Conservation (phyloP, 2,797 vertebrate species). For the Remorina albescens region DNA sequence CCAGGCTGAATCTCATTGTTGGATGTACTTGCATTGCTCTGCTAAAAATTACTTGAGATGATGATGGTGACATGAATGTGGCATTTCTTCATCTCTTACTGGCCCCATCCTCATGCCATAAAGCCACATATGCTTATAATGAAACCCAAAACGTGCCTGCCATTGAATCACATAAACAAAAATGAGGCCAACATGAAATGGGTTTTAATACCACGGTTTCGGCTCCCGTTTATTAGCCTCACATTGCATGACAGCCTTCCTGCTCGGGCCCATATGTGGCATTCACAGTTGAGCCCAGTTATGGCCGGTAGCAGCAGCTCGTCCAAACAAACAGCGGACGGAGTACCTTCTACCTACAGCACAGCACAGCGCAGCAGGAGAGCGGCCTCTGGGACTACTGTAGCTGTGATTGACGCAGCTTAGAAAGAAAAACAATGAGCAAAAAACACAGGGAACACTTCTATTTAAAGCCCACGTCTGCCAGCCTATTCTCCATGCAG, state of each 20-base stretch:
- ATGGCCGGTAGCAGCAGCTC: constrained; percentile 29
- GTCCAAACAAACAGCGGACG: constrained; percentile 53
- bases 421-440: constrained; percentile 55
- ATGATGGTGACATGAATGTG: too few species aligned
- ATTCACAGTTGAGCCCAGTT: constrained; percentile 35
- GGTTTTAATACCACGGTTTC: not conserved
- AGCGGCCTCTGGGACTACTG: constrained; percentile 45
- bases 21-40: not conserved
- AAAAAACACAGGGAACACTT: constrained; percentile 52
- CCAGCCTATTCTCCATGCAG: constrained; percentile 32
- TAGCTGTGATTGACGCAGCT: constrained; percentile 56
- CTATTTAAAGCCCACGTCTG: constrained; percentile 61
- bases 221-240: constrained; percentile 28
- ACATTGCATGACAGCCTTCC: constrained; percentile 32
- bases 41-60: not conserved
- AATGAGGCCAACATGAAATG: constrained; percentile 3
- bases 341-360: constrained; percentile 55
- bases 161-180: constrained; percentile 14
- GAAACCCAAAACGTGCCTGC: constrained; percentile 14
- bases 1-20: too few species aligned
- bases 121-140: not conserved
- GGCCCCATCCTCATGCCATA: not conserved
- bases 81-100: not conserved
- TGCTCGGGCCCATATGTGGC: constrained; percentile 53
- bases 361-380: constrained; percentile 52